These are phyloP conservation scores for Cephalopterus ornatus DNA, from an alignment of 2,113 vertebrate genomes.

Conservation along the genomic window DNA sequence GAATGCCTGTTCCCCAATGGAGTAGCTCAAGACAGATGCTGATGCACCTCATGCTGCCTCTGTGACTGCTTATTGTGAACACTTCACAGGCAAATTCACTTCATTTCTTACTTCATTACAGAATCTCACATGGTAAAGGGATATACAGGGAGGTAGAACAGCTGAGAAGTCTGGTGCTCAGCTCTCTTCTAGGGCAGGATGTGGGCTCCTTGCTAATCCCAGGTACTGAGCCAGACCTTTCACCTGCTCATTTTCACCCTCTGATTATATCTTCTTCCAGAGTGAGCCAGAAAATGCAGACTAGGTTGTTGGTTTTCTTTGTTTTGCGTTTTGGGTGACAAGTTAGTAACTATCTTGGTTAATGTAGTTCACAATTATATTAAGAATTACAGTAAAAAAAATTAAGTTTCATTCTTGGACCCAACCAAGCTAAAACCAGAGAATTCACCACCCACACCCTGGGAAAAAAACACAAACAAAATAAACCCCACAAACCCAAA, in stretches of 20 bases:
- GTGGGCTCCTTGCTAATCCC: not conserved
- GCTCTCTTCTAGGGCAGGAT: not conserved
- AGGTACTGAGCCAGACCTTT: not conserved
- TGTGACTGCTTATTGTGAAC: not conserved
- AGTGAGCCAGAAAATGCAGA: not conserved
- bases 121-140: not conserved
- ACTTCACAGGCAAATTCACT: not conserved
- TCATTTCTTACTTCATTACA: not conserved
- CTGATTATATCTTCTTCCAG: not conserved
- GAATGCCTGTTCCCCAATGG: not conserved
- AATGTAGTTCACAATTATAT: not conserved
- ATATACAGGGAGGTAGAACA: not conserved
- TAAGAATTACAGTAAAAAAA: not conserved
- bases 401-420: not conserved
- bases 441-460: not conserved
- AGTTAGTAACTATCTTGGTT: not conserved
- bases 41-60: not conserved
- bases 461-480: not conserved
- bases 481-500: not conserved
- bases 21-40: not conserved
- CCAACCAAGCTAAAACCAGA: not conserved
- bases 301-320: not conserved
- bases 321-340: not conserved
- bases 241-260: not conserved
- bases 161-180: not conserved